Evolutionary conservation across 2,113 vertebrate genomes (phyloP).

Genomic region (Silurus glanis): DNA sequence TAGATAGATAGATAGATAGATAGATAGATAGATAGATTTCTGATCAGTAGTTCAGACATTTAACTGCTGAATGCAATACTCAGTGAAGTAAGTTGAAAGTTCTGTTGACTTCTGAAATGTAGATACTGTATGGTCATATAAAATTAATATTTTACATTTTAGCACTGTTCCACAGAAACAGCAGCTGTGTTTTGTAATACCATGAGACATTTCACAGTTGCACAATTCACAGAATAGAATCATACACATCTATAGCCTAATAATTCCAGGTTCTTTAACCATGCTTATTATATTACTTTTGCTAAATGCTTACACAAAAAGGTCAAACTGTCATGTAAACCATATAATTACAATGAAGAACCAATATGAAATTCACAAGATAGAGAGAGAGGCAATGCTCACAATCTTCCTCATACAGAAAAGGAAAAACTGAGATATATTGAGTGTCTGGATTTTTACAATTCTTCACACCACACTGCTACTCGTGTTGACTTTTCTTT

Average conservation of each 20-base stretch:
- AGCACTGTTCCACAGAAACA: neutral
- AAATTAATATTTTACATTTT: neutral
- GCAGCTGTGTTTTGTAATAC: neutral
- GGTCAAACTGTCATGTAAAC: neutral
- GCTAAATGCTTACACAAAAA: neutral
- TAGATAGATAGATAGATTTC: no score
- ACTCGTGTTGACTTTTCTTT: slow-evolving; percentile 53
- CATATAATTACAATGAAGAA: neutral
- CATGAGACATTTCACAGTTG: neutral
- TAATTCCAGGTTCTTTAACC: neutral
- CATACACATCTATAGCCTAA: neutral
- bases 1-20: neutral
- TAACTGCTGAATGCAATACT: neutral
- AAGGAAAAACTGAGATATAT: neutral
- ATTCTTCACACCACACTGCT: neutral
- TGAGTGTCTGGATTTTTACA: slow-evolving; percentile 42
- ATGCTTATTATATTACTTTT: neutral
- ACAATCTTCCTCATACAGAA: neutral
- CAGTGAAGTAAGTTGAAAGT: neutral
- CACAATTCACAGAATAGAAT: neutral
- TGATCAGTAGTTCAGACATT: neutral
- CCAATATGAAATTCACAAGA: neutral
- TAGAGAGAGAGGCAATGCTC: neutral
- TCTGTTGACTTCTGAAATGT: neutral
- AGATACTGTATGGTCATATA: neutral